Evolutionary conservation across 2,113 vertebrate species (phyloP).

Genomic region (Agapornis roseicollis): DNA sequence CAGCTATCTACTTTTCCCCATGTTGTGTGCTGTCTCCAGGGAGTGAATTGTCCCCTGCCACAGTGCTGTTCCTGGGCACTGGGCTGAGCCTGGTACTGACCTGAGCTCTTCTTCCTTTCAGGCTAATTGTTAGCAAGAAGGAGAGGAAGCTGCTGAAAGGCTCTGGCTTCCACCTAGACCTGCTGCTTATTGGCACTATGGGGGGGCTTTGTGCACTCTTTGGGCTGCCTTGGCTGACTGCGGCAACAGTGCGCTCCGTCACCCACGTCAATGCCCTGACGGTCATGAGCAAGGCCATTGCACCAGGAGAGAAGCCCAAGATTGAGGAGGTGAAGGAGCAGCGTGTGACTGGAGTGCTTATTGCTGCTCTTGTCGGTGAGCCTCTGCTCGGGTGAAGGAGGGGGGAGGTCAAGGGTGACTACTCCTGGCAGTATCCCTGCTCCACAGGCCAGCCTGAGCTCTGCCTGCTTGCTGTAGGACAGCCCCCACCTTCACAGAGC

Average conservation of each 20-base stretch:
- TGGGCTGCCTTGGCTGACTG: slow-evolving; percentile 94
- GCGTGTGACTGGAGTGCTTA: slow-evolving; percentile 89
- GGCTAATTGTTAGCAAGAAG: slow-evolving; percentile 96
- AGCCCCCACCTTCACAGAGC: background rate
- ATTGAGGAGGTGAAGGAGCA: slow-evolving; percentile 98
- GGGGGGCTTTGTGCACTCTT: slow-evolving; percentile 92
- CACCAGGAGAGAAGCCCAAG: slow-evolving; percentile 91
- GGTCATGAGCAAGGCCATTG: slow-evolving; percentile 94
- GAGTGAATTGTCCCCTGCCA: background rate
- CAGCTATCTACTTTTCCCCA: background rate
- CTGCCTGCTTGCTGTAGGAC: background rate
- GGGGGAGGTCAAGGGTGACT: background rate
- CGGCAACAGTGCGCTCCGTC: slow-evolving; percentile 92
- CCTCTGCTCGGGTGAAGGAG: background rate
- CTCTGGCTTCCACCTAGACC: slow-evolving; percentile 95
- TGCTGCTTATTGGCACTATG: slow-evolving; percentile 91
- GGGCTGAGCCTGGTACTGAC: background rate
- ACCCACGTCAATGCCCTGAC: slow-evolving; percentile 96
- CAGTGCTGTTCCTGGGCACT: background rate
- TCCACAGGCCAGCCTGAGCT: fast-evolving
- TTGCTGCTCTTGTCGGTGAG: slow-evolving; percentile 93
- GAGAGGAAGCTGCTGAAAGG: slow-evolving; percentile 91
- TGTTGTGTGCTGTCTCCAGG: background rate
- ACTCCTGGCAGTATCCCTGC: background rate
- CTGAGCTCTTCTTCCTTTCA: slow-evolving; percentile 18